A percentile compares a stretch with the other conserved stretches of the same genome.
These are phyloP conservation scores for Tokudaia tokunoshimensis DNA, from an alignment of 2,797 vertebrate species.

Conservation along the genomic window DNA sequence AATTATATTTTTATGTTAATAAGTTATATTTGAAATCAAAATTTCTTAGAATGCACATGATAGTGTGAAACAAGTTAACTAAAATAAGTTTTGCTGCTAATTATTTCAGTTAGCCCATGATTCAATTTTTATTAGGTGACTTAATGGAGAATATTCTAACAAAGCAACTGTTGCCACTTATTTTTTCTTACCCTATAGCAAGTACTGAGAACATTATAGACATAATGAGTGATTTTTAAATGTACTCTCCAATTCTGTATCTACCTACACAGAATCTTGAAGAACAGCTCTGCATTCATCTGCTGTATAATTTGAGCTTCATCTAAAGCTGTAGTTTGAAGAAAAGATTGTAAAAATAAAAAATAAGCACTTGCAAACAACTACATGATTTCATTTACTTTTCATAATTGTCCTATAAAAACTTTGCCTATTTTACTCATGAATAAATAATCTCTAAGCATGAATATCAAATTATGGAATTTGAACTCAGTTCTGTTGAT, in stretches of 20 bases:
- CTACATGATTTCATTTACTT: neutral
- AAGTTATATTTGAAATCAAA: neutral
- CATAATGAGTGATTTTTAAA: conserved; percentile 5
- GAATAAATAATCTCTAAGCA: neutral
- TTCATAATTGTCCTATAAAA: neutral
- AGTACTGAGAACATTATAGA: neutral
- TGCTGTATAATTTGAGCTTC: neutral
- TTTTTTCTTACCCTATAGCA: conserved; percentile 45
- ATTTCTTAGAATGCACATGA: neutral
- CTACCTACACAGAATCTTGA: neutral
- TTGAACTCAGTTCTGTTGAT: neutral
- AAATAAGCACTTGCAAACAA: neutral
- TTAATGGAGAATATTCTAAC: conserved; percentile 20
- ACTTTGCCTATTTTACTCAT: neutral
- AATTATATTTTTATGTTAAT: conserved; percentile 16
- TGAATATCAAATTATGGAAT: neutral
- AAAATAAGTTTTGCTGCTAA: neutral
- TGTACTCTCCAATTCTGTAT: neutral
- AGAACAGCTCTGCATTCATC: conserved; percentile 21
- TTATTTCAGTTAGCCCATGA: conserved; percentile 11
- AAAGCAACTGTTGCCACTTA: neutral
- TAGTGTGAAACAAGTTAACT: neutral
- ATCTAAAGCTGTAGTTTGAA: conserved; percentile 47
- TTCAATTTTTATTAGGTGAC: neutral
- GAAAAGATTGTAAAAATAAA: conserved; percentile 19